These are phyloP conservation scores for Poecilia velifera DNA, from an alignment of 2,797 vertebrate genomes.

Conservation along the genomic window DNA sequence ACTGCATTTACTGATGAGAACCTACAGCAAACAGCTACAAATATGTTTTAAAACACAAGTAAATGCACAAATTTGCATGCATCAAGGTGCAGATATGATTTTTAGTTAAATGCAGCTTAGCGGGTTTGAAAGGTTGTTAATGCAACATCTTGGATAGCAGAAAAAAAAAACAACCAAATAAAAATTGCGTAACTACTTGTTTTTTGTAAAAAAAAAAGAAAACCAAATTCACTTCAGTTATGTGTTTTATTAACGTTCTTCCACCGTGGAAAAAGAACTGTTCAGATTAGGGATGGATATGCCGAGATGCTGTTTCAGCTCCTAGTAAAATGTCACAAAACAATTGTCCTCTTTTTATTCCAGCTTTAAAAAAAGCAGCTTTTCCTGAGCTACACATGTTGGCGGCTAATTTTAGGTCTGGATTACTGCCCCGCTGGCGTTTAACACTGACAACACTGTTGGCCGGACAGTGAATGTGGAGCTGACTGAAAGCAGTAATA, in stretches of 20 bases:
- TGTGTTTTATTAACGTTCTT: not conserved
- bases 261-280: not conserved
- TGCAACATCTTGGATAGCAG: not conserved
- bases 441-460: too few relatives aligned
- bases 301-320: not conserved
- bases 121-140: not conserved
- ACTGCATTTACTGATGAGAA: not conserved
- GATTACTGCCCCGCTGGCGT: not conserved
- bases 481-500: not conserved
- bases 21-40: not conserved
- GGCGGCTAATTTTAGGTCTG: not conserved
- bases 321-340: not conserved
- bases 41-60: not conserved
- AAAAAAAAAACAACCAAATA: not conserved
- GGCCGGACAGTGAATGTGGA: not conserved
- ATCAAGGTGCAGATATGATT: not conserved
- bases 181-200: not conserved
- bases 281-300: too few relatives aligned
- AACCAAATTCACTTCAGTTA: not conserved
- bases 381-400: not conserved
- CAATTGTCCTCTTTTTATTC: not conserved
- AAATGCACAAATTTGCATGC: not conserved
- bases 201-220: not conserved
- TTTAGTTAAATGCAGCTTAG: not conserved
- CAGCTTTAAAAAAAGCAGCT: not conserved